phyloP scores from a whole-genome alignment of 2,797 vertebrate genomes.

The Lindbergichthys nudifrons region DNA sequence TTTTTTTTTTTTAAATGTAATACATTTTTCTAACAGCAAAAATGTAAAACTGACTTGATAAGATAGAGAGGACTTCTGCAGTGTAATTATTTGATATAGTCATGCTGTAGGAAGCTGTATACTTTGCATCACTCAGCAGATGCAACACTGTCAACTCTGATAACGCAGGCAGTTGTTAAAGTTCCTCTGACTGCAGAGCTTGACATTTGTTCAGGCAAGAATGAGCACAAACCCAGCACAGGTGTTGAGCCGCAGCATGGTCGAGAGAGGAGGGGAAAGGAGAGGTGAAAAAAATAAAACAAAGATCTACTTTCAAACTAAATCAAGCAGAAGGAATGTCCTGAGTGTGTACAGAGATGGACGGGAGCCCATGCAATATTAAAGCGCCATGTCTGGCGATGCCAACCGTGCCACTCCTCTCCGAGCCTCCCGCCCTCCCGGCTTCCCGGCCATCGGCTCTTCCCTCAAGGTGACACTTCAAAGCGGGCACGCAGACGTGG shows the following conservation, averaged over 20 bases:
- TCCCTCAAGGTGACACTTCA: constrained; percentile 95
- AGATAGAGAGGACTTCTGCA: constrained; percentile 8
- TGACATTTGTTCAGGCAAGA: constrained; percentile 78
- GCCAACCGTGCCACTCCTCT: constrained; percentile 85
- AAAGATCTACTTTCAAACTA: constrained; percentile 86
- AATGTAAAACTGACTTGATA: neutral
- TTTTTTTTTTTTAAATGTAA: neutral
- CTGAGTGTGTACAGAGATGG: constrained; percentile 86
- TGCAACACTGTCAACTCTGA: constrained; percentile 55
- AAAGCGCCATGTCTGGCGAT: constrained; percentile 84
- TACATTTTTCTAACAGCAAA: neutral
- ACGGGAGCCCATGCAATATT: constrained; percentile 89
- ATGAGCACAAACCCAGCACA: constrained; percentile 78
- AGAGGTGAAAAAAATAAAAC: constrained; percentile 52
- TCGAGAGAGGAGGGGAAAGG: constrained; percentile 45
- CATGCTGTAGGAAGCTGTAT: constrained; percentile 3
- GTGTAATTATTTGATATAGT: constrained; percentile 13
- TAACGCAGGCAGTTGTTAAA: constrained; percentile 57
- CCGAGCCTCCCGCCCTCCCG: constrained; percentile 79
- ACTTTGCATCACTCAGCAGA: constrained; percentile 39
- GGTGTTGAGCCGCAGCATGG: constrained; percentile 80
- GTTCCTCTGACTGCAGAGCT: constrained; percentile 70
- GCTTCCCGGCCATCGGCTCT: constrained; percentile 86
- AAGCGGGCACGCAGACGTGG: constrained; percentile 86
- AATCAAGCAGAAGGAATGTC: constrained; percentile 88